Base-by-base conservation (phyloP, 2,888 invertebrate species). In the Cryptocephalus moraei region DNA sequence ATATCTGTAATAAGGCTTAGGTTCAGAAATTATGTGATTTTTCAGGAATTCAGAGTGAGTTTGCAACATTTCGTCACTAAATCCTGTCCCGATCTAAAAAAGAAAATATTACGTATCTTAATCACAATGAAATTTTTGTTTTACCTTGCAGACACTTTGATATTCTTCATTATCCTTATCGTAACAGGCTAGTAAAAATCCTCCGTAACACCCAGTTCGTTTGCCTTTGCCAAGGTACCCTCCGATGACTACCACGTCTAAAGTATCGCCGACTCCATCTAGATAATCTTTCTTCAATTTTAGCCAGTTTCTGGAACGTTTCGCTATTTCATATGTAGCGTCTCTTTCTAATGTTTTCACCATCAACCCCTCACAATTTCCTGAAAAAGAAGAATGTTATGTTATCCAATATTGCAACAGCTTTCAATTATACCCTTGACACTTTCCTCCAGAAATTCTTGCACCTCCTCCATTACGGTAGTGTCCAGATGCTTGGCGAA, bases 291-390 rank as follows among this genome's bases (percentile, higher is more conserved):
- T 97, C 70, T 97, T 97, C 47, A 97, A 71, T 77, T 95, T 95
- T 34, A 95, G 74, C 95, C 95, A 96, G 70, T 93, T 94, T 54
- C 84, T 81, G 0, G 92, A 92, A 36, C 99, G 75, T 59, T 94
- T 89, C 0, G 97, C 96, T 59, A 99, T 97, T 76, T 99, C 97
- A 71, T 99, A 99, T 0, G 89, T 86, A 0, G 97, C 92, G 61
- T 89, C 85, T 32, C 82, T 82, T 57, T 84, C 80, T 44, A 99
- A 73, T 0, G 95, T 91, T 75, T 99, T 99, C 8, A 99, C 91
- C 97, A 99, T 99, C 47, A 99, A 76, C 1, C 99, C 99, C 75
- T 99, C 99, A 72, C 99, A 99, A 65, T 94, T 93, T 45, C 89
- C 93, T 76, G 64, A 52, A 63, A 64, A 39, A 47, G 43, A 32